phyloP scores from a whole-genome alignment of 1,140 invertebrate species.

The Zaprionus nigranus region DNA sequence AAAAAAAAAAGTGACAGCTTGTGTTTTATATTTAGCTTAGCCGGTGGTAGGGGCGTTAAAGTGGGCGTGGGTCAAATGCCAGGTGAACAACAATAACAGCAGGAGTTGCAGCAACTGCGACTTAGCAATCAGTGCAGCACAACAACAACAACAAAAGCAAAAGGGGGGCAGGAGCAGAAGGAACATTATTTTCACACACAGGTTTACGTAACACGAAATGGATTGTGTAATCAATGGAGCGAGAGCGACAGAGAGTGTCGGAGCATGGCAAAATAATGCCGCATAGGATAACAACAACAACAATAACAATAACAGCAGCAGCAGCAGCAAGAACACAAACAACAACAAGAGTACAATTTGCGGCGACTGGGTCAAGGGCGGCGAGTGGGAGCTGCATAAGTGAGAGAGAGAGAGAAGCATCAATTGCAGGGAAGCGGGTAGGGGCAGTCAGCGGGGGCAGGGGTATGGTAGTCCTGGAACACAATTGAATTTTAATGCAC shows the following conservation, averaged over 20 bases:
- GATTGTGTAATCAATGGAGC: constrained; percentile 70
- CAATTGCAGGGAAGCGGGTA: background rate
- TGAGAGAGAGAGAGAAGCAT: background rate
- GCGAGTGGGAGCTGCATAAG: background rate
- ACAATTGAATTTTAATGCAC: constrained; percentile 27
- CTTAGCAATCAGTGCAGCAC: constrained; percentile 47
- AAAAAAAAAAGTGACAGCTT: constrained; percentile 31
- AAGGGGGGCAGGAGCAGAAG: constrained; percentile 38
- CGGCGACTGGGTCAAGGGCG: constrained; percentile 34
- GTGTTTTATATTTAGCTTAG: constrained; percentile 70
- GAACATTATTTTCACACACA: constrained; percentile 66
- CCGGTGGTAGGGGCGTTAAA: constrained; percentile 26
- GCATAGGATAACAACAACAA: background rate
- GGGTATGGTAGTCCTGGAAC: background rate
- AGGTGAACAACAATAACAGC: constrained; percentile 11
- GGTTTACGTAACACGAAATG: constrained; percentile 73
- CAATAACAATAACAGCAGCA: background rate
- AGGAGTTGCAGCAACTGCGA: constrained; percentile 49
- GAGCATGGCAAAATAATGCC: constrained; percentile 1
- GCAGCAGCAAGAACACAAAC: background rate
- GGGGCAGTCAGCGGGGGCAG: background rate
- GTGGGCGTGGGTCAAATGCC: constrained; percentile 27
- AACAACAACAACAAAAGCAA: constrained; percentile 31
- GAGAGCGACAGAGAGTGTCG: constrained; percentile 15
- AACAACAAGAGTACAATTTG: constrained; percentile 1